Evolutionary conservation across 2,888 invertebrate species (phyloP).

Genomic region (Drosophila antonietae): DNA sequence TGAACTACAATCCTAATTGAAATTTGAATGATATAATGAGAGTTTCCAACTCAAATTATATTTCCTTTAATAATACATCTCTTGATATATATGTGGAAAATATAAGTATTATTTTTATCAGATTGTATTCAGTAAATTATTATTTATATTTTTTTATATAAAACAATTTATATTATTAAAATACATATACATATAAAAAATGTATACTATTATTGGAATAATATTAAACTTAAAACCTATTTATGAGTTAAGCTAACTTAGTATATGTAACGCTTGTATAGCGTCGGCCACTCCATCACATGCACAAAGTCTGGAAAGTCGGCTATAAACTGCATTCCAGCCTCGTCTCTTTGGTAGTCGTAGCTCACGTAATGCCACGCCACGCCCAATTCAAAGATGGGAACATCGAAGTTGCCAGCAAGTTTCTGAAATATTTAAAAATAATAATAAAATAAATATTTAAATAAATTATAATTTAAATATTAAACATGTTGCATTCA

Average conservation of each 20-base stretch:
- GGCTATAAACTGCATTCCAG: constrained; percentile 84
- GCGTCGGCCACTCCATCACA: constrained; percentile 85
- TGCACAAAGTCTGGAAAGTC: constrained; percentile 86
- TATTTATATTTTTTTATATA: too few species aligned
- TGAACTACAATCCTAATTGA: too few species aligned
- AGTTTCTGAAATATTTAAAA: constrained; percentile 34
- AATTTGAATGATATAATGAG: too few species aligned
- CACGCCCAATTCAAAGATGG: constrained; percentile 84
- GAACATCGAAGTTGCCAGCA: constrained; percentile 51
- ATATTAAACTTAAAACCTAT: not conserved
- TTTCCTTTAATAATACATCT: too few species aligned
- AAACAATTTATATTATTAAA: too few species aligned
- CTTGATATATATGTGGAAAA: too few species aligned
- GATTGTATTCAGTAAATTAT: too few species aligned
- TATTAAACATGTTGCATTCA: not conserved
- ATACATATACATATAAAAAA: not conserved
- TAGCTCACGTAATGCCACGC: constrained; percentile 85
- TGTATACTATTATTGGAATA: not conserved
- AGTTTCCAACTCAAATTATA: too few species aligned
- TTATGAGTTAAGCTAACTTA: constrained; percentile 34
- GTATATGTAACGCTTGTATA: constrained; percentile 83
- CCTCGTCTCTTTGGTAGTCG: constrained; percentile 84
- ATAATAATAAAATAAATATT: not conserved
- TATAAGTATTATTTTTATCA: too few species aligned
- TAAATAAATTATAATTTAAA: not conserved